A percentile compares a stretch with the other conserved stretches of the same genome.
Evolutionary conservation across 2,797 vertebrate species (phyloP).

Genomic region (Ispidina picta): DNA sequence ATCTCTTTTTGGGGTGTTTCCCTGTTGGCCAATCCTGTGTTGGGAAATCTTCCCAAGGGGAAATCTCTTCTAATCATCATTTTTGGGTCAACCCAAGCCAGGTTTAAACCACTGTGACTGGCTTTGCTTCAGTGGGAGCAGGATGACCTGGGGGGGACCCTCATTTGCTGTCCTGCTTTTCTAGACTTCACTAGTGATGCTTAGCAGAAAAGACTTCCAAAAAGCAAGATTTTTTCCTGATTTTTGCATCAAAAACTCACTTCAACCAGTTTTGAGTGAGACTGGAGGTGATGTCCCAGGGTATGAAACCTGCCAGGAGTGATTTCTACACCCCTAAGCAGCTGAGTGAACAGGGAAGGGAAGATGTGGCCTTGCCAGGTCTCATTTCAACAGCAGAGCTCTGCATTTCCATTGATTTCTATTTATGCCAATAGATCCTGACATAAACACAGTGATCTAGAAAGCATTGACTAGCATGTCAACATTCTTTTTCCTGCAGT

Average conservation of each 20-base stretch:
- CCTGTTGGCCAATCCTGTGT: not conserved
- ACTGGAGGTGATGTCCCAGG: conserved; percentile 14
- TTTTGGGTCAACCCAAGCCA: not conserved
- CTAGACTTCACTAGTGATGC: not conserved
- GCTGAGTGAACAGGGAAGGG: not conserved
- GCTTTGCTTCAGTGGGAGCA: not conserved
- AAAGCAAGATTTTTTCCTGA: not conserved
- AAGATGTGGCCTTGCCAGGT: not conserved
- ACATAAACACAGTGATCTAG: conserved; percentile 54
- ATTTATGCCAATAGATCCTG: conserved; percentile 63
- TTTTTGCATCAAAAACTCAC: not conserved
- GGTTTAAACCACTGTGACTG: not conserved
- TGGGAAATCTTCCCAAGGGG: not conserved
- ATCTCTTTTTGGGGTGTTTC: not conserved
- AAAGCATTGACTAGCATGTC: conserved; percentile 53
- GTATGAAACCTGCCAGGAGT: not conserved
- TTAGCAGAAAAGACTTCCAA: not conserved
- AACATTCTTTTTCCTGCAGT: conserved; percentile 39
- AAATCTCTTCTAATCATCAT: no score
- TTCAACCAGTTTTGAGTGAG: not conserved
- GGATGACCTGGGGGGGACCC: not conserved
- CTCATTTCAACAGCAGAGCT: conserved; percentile 45
- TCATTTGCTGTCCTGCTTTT: not conserved
- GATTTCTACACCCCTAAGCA: conserved; percentile 21
- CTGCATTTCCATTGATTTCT: conserved; percentile 55